Evolutionary conservation across 2,797 vertebrate species (phyloP), one percentile per base, ranked within the genome.

Genomic region (Amblyraja radiata): DNA sequence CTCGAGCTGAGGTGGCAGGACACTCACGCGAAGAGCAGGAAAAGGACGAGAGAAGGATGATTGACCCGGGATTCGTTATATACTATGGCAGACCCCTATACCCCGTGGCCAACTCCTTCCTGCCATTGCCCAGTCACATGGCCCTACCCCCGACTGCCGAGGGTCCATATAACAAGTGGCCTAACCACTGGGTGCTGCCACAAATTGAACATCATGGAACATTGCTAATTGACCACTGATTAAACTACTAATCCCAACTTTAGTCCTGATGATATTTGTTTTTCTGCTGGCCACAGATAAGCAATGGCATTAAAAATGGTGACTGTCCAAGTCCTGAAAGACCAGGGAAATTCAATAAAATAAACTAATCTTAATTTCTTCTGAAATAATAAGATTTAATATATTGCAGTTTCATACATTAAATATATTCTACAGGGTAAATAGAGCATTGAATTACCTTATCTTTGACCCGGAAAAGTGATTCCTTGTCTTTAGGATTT

Each of bases 381-480:
- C 32, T 91, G 10, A 28, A 54, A 58, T 76, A 54, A 76, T 2
- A 54, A 68, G 9, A 1, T 28, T 76, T 74, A 76, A 21, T 58
- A 18, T 28, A 73, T 18, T 74, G 39, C n/a, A 54, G 76, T 73
- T 92, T 73, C 32, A 76, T 18, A 81, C 63, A 32, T 28, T 16
- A 93, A 76, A 93, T 23, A 3, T 79, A 7, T 81, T 58, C 23
- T 2, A 65, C 28, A 28, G 46, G 46, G 46, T 54, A 54, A 54
- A 54, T 39, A n/a, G 32, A n/a, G 2, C n/a, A 13, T 18, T 39
- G 39, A 93, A 79, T 96, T 88, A 99, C 98, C 97, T 98, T 95
- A 93, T 97, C 97, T 1, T 94, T 93, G 16, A 94, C 90, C 16
- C 95, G 93, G 93, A 96, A 96, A 3, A 94, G 91, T 0, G 95